Conservation (phyloP, 2,797 vertebrate genomes). For the Alca torda region DNA sequence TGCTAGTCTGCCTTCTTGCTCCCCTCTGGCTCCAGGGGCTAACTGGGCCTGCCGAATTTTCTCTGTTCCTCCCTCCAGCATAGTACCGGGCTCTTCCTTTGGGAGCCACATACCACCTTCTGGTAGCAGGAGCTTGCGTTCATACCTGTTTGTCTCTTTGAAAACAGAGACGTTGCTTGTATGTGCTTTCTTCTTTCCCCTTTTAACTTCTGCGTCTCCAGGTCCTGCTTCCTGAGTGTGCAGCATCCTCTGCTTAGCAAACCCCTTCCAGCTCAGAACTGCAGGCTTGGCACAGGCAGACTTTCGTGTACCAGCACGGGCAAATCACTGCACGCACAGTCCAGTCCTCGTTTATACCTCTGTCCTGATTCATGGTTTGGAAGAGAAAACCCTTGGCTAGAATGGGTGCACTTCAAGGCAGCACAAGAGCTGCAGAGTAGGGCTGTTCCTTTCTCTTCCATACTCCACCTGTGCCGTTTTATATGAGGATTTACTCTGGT, state of each 20-base stretch:
- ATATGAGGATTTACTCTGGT: background rate
- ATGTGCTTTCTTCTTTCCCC: background rate
- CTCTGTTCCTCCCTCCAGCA: background rate
- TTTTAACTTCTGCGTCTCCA: background rate
- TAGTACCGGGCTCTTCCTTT: background rate
- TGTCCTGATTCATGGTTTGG: background rate
- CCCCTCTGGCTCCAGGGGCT: background rate
- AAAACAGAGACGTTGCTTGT: background rate
- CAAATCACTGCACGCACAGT: background rate
- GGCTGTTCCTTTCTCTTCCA: background rate
- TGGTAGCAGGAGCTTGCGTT: background rate
- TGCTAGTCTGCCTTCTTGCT: background rate
- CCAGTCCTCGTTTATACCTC: background rate
- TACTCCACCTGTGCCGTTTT: background rate
- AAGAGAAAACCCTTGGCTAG: background rate
- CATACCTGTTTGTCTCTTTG: background rate
- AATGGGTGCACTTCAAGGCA: background rate
- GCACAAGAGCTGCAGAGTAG: background rate
- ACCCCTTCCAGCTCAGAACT: background rate
- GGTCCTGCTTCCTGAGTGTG: background rate
- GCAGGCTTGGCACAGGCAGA: background rate
- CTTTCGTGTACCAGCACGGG: background rate
- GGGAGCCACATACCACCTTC: background rate
- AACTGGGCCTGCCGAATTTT: background rate
- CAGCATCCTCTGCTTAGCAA: background rate